phyloP scores from a whole-genome alignment of 2,888 invertebrate genomes.

The Dynastes hyllus region DNA sequence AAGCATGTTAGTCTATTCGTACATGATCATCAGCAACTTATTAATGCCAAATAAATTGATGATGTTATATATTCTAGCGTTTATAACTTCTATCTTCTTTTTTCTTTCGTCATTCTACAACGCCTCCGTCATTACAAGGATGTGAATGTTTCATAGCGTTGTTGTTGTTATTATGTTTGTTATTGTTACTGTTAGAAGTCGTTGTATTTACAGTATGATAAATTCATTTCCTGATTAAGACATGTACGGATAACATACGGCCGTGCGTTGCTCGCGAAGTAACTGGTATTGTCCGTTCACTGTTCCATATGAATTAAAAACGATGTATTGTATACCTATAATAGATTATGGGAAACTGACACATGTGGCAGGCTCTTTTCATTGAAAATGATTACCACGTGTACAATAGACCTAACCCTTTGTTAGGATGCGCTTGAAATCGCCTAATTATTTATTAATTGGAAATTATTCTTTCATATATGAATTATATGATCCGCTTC shows the following conservation, averaged over 20 bases:
- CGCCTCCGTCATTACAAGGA: slow-evolving; percentile 11
- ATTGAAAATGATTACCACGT: slow-evolving; percentile 48
- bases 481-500: slow-evolving; percentile 23
- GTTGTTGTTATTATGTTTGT: slow-evolving; percentile 16
- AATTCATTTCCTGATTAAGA: slow-evolving; percentile 45
- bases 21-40: slow-evolving; percentile 4
- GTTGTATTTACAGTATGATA: slow-evolving; percentile 35
- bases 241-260: slow-evolving; percentile 26
- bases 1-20: slow-evolving; percentile 9
- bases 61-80: slow-evolving; percentile 25
- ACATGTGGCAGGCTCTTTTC: slow-evolving; percentile 47
- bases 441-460: slow-evolving; percentile 48
- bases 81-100: slow-evolving; percentile 17
- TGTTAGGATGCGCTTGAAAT: slow-evolving; percentile 44
- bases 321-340: slow-evolving; percentile 48
- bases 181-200: slow-evolving; percentile 28
- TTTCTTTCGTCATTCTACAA: background rate
- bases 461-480: slow-evolving; percentile 45
- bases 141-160: slow-evolving; percentile 29
- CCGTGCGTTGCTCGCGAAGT: background rate
- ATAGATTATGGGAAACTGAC: slow-evolving; percentile 50
- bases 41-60: slow-evolving; percentile 41
- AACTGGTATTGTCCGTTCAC: slow-evolving; percentile 39
- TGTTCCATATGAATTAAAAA: slow-evolving; percentile 51
- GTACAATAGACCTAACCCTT: slow-evolving; percentile 45